Evolutionary conservation across 2,888 invertebrate species (phyloP).

Genomic region (Zygaena filipendulae): DNA sequence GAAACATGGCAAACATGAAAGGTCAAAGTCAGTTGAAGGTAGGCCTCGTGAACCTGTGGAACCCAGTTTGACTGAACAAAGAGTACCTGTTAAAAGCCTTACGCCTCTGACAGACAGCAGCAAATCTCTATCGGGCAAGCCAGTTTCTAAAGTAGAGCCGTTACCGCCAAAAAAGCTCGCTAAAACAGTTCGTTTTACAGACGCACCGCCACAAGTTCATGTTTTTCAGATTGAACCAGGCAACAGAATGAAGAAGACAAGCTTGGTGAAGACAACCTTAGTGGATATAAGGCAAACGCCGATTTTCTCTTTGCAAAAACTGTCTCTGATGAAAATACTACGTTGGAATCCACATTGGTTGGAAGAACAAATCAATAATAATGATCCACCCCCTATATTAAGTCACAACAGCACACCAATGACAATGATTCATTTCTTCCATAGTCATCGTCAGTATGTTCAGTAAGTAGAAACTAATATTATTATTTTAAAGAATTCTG

Average conservation of each 20-base stretch:
- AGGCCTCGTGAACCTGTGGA: conserved; percentile 10
- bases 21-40: conserved; percentile 13
- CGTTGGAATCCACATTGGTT: conserved; percentile 77
- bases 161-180: conserved; percentile 29
- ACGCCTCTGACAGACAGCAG: conserved; percentile 32
- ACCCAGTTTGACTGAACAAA: conserved; percentile 16
- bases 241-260: conserved; percentile 44
- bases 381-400: conserved; percentile 66
- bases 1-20: conserved; percentile 19
- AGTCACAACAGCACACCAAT: conserved; percentile 51
- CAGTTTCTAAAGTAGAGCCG: conserved; percentile 39
- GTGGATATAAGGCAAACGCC: conserved; percentile 34
- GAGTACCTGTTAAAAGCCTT: conserved; percentile 32
- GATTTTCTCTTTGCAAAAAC: conserved; percentile 42
- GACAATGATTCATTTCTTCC: conserved; percentile 66
- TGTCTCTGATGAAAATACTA: conserved; percentile 67
- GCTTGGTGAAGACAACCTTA: conserved; percentile 32
- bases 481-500: no score
- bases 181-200: conserved; percentile 43
- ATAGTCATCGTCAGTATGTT: conserved; percentile 68
- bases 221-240: conserved; percentile 49
- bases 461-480: conserved; percentile 40
- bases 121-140: conserved; percentile 30
- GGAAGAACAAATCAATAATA: conserved; percentile 54
- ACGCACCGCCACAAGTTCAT: conserved; percentile 26